Conservation (phyloP, 1,140 invertebrate genomes). For the Dryas iulia region DNA sequence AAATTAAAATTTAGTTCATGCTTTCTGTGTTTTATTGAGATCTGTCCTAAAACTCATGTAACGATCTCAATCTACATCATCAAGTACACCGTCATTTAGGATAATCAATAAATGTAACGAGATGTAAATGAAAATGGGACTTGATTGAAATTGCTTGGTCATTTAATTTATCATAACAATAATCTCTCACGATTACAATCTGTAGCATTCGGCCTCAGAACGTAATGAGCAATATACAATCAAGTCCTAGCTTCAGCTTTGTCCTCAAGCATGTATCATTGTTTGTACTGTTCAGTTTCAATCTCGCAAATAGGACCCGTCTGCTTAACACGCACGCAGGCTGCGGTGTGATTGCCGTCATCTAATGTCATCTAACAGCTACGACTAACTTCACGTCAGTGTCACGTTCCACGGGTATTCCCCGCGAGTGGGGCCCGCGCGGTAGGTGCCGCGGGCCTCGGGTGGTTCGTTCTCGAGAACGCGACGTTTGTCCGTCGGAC, state of each 20-base stretch:
- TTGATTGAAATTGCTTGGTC: constrained; percentile 30
- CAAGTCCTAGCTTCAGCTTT: constrained; percentile 56
- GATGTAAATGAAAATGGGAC: constrained; percentile 50
- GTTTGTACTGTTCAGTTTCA: constrained; percentile 56
- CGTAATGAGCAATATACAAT: constrained; percentile 12
- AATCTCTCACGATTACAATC: not conserved
- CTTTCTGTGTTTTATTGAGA: constrained; percentile 69
- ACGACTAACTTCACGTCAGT: constrained; percentile 66
- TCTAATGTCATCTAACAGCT: constrained; percentile 57
- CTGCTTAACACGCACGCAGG: constrained; percentile 65
- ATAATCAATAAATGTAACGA: constrained; percentile 15
- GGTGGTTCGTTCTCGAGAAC: constrained; percentile 53
- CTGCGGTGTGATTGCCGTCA: constrained; percentile 44
- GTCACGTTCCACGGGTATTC: constrained; percentile 35
- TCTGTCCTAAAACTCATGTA: constrained; percentile 41
- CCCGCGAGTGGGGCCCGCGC: constrained; percentile 3
- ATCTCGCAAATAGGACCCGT: constrained; percentile 42
- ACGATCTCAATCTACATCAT: constrained; percentile 46
- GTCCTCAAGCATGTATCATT: constrained; percentile 66
- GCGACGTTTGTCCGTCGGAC: constrained; percentile 51
- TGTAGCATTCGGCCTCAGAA: not conserved
- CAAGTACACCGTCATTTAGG: constrained; percentile 22
- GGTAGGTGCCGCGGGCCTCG: constrained; percentile 39
- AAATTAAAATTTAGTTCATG: constrained; percentile 51
- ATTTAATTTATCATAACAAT: not conserved